Evolutionary conservation across 2,797 vertebrate species (phyloP).

Genomic region (Crenichthys baileyi): DNA sequence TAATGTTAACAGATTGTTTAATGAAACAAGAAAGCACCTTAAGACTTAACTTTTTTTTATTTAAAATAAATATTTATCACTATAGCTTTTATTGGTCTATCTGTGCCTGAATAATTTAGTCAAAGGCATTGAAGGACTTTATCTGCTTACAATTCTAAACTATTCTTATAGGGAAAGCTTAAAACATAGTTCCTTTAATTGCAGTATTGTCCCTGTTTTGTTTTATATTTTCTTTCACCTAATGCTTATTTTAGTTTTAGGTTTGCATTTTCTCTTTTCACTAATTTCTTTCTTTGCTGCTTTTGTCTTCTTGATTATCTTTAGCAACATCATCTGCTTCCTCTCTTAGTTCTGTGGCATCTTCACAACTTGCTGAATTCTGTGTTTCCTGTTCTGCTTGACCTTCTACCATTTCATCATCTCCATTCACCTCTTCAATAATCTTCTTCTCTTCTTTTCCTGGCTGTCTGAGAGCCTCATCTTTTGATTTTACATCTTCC

Average conservation of each 20-base stretch:
- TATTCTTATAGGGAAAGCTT: background rate
- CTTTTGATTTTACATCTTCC: constrained; percentile 41
- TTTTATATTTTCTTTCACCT: background rate
- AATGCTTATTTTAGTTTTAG: background rate
- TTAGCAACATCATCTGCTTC: constrained; percentile 1
- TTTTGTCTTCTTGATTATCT: constrained; percentile 29
- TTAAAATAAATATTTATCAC: constrained; percentile 21
- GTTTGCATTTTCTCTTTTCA: background rate
- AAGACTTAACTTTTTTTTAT: constrained; percentile 3
- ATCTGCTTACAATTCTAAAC: background rate
- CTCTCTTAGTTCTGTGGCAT: constrained; percentile 25
- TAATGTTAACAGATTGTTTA: constrained; percentile 10
- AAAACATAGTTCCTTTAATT: background rate
- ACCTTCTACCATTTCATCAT: constrained; percentile 39
- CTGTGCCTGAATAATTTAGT: background rate
- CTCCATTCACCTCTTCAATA: constrained; percentile 42
- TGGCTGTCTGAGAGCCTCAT: constrained; percentile 29
- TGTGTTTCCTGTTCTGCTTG: constrained; percentile 37
- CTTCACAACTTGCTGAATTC: constrained; percentile 15
- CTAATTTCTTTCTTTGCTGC: constrained; percentile 14
- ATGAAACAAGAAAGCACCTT: constrained; percentile 24
- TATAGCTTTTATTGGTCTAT: constrained; percentile 10
- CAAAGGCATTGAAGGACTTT: background rate
- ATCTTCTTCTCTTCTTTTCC: constrained; percentile 20
- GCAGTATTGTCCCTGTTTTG: constrained; percentile 1